Percentiles rank a stretch among this genome's conserved stretches.
Evolutionary conservation across 2,797 vertebrate genomes (phyloP).

Genomic region (Zenarchopterus dispar): DNA sequence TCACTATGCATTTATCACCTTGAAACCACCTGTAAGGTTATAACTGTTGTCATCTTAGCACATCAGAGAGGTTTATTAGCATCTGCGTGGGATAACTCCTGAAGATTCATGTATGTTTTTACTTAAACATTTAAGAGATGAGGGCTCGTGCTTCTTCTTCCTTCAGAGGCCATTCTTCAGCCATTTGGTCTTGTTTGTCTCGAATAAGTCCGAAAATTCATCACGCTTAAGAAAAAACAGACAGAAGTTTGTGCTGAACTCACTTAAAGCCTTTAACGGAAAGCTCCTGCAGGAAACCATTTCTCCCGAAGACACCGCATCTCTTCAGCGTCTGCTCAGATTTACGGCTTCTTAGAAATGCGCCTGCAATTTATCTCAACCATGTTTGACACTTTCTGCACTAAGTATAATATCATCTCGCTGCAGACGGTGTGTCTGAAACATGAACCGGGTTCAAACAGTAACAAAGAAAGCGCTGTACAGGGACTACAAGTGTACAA

Average conservation of each 20-base stretch:
- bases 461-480: constrained; percentile 2
- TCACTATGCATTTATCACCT: not conserved
- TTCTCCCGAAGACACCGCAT: not conserved
- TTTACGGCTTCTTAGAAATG: constrained; percentile 1
- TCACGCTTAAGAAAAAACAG: not conserved
- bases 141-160: not conserved
- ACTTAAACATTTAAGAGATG: not conserved
- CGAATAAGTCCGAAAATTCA: not conserved
- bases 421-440: not conserved
- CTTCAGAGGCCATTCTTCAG: constrained; percentile 3
- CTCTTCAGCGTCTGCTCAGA: not conserved
- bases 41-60: not conserved
- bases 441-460: constrained; percentile 32
- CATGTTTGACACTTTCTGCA: constrained; percentile 2
- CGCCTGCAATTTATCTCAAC: constrained; percentile 4
- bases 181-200: not conserved
- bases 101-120: not conserved
- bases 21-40: constrained; percentile 6
- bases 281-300: not conserved
- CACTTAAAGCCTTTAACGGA: not conserved
- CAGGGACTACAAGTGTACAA: not conserved
- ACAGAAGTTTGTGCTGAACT: not conserved
- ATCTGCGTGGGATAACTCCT: not conserved
- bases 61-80: not conserved
- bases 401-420: not conserved